A percentile compares a stretch with the other conserved stretches of the same genome.
These are phyloP conservation scores for Sebastes matsubarae DNA, from an alignment of 2,797 vertebrate genomes.

Conservation along the genomic window DNA sequence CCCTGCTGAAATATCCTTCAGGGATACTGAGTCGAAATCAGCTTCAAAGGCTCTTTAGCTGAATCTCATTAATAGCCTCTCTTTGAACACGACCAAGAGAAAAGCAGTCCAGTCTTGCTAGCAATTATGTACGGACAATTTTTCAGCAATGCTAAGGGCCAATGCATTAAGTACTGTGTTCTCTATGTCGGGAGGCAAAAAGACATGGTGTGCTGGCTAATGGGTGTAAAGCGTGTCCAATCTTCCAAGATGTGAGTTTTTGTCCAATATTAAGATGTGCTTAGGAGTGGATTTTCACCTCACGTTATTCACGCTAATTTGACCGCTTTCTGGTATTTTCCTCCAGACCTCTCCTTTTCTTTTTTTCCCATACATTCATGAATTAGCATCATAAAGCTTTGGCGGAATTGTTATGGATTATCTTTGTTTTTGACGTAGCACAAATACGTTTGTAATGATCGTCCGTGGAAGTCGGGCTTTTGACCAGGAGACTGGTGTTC, in stretches of 20 bases:
- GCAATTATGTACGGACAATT: background rate
- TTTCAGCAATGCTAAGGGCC: background rate
- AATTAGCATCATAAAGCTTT: background rate
- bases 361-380: background rate
- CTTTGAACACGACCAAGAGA: background rate
- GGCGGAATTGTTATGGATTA: background rate
- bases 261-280: background rate
- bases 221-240: background rate
- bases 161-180: no score
- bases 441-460: no score
- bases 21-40: background rate
- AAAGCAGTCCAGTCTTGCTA: background rate
- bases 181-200: background rate
- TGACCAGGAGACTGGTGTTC: no score
- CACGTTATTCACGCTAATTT: background rate
- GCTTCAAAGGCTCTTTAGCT: constrained; percentile 5
- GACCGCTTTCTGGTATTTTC: background rate
- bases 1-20: background rate
- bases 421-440: no score
- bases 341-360: background rate
- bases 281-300: background rate
- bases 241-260: background rate
- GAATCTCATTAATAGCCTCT: constrained; percentile 1
- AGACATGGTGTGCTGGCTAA: background rate
- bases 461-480: no score